These are phyloP conservation scores for Oceanodroma tethys DNA, from an alignment of 2,113 vertebrate species.

Conservation along the genomic window DNA sequence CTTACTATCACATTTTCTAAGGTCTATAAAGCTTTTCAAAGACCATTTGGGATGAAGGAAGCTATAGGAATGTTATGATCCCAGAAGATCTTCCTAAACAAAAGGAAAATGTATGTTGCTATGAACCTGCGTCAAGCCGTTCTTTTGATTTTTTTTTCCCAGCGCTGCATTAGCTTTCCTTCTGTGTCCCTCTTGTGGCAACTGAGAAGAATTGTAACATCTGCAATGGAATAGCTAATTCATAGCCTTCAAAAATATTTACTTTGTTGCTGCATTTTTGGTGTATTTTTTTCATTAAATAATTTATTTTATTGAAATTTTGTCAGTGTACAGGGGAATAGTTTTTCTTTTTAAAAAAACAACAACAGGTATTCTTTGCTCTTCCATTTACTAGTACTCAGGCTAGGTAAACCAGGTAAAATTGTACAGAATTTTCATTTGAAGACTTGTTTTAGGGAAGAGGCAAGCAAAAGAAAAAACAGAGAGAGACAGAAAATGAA, in stretches of 20 bases:
- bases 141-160: not conserved
- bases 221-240: not conserved
- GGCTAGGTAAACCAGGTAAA: not conserved
- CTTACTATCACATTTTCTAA: not conserved
- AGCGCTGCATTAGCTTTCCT: not conserved
- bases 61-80: not conserved
- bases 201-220: not conserved
- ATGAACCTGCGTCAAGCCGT: not conserved
- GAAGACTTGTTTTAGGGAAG: not conserved
- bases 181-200: conserved; percentile 60
- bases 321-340: not conserved
- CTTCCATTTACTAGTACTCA: not conserved
- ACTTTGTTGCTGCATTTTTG: not conserved
- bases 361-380: not conserved
- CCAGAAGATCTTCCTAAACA: not conserved
- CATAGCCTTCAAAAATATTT: not conserved
- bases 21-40: not conserved
- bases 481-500: not conserved
- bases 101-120: not conserved
- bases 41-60: not conserved
- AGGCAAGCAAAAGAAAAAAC: not conserved
- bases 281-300: not conserved
- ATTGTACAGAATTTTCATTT: not conserved
- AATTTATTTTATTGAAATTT: not conserved
- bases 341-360: not conserved